Conservation (phyloP, 2,888 invertebrate genomes). For the Trachelus stipa region DNA sequence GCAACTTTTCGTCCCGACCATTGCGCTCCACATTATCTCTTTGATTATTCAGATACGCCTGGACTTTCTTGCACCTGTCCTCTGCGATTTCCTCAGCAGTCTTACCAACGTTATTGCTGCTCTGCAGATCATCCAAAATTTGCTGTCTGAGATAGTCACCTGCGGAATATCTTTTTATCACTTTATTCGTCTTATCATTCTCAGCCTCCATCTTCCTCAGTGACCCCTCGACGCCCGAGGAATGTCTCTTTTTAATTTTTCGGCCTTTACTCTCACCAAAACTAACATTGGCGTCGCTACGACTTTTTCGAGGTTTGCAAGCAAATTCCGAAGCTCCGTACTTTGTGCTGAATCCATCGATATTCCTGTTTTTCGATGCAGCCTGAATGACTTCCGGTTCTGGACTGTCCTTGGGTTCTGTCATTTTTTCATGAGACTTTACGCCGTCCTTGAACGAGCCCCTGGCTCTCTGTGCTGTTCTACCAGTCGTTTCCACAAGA, state of each 20-base stretch:
- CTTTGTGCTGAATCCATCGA: constrained; percentile 55
- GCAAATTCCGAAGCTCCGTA: constrained; percentile 40
- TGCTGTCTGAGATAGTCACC: constrained; percentile 57
- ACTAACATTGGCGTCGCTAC: constrained; percentile 48
- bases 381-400: neutral
- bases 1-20: constrained; percentile 13
- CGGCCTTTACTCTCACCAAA: constrained; percentile 1
- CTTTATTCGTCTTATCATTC: neutral
- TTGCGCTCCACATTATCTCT: neutral
- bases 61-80: constrained; percentile 48
- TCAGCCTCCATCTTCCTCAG: constrained; percentile 21
- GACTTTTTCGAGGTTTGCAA: constrained; percentile 49
- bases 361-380: constrained; percentile 45
- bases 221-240: constrained; percentile 32
- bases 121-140: constrained; percentile 49
- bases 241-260: constrained; percentile 38
- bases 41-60: constrained; percentile 39
- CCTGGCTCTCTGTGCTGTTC: constrained; percentile 56
- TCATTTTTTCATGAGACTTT: constrained; percentile 47
- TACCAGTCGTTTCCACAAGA: constrained; percentile 55
- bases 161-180: constrained; percentile 45
- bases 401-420: constrained; percentile 1
- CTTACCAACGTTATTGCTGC: constrained; percentile 24
- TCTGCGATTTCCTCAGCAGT: constrained; percentile 46
- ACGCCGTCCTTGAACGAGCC: constrained; percentile 55